Evolutionary conservation across 2,797 vertebrate genomes (phyloP).

Genomic region (Peromyscus melanophrys): DNA sequence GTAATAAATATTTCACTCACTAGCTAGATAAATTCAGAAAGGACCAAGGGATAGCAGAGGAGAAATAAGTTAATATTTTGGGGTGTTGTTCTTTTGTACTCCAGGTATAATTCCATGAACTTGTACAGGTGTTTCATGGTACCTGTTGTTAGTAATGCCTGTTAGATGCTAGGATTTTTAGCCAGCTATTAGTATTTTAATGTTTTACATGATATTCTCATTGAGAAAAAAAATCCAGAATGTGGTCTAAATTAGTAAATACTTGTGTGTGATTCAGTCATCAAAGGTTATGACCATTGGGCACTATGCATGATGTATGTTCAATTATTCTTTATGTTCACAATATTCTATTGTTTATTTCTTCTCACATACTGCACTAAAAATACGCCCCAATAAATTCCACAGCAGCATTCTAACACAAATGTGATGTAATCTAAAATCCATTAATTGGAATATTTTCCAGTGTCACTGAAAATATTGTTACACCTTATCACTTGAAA

Average conservation of each 20-base stretch:
- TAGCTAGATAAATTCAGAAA: background rate
- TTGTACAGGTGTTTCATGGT: background rate
- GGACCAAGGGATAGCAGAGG: background rate
- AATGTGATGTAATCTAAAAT: background rate
- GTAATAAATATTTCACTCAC: slow-evolving; percentile 16
- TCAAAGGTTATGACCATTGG: rapidly evolving
- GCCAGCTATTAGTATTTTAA: background rate
- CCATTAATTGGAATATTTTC: background rate
- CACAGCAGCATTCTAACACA: background rate
- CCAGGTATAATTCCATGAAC: background rate
- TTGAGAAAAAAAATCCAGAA: background rate
- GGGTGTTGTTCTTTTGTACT: background rate
- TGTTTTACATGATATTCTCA: background rate
- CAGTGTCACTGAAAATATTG: background rate
- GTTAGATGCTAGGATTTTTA: background rate
- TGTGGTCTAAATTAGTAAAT: background rate
- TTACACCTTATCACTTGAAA: rapidly evolving
- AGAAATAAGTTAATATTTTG: background rate
- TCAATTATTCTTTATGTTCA: background rate
- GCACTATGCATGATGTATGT: background rate
- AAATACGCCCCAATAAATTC: background rate
- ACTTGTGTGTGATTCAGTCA: background rate
- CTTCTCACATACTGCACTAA: background rate
- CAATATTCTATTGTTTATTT: background rate
- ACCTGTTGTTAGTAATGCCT: background rate